These are phyloP conservation scores for Aldabrachelys gigantea DNA, from an alignment of 2,113 vertebrate genomes.

Conservation along the genomic window DNA sequence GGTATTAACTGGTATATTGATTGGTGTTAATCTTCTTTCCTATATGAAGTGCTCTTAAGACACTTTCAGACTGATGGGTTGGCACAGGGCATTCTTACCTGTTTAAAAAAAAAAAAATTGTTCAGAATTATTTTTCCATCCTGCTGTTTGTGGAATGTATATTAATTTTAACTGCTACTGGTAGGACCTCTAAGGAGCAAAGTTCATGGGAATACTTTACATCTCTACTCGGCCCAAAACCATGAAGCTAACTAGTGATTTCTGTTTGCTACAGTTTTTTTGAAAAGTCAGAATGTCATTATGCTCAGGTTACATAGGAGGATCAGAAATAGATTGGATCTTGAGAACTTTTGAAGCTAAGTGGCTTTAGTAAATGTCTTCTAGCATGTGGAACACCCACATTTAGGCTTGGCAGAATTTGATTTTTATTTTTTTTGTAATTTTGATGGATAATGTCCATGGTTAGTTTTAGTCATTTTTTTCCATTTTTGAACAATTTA, in stretches of 20 bases:
- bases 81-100: background rate
- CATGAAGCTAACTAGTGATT: background rate
- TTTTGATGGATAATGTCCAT: background rate
- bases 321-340: background rate
- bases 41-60: background rate
- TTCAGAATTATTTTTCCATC: background rate
- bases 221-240: background rate
- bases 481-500: background rate
- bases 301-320: background rate
- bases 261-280: background rate
- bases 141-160: background rate
- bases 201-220: too few relatives aligned
- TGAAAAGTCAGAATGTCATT: rapidly evolving
- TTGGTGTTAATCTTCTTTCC: background rate
- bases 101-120: background rate
- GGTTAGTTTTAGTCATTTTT: background rate
- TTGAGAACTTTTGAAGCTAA: background rate
- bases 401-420: background rate
- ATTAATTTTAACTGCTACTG: rapidly evolving
- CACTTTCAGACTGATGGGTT: background rate
- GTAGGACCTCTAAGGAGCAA: rapidly evolving
- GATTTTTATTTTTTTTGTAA: background rate
- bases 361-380: background rate
- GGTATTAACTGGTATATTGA: background rate
- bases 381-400: rapidly evolving